These are phyloP conservation scores for Stigmatopora nigra DNA, from an alignment of 2,113 vertebrate species.

Conservation along the genomic window DNA sequence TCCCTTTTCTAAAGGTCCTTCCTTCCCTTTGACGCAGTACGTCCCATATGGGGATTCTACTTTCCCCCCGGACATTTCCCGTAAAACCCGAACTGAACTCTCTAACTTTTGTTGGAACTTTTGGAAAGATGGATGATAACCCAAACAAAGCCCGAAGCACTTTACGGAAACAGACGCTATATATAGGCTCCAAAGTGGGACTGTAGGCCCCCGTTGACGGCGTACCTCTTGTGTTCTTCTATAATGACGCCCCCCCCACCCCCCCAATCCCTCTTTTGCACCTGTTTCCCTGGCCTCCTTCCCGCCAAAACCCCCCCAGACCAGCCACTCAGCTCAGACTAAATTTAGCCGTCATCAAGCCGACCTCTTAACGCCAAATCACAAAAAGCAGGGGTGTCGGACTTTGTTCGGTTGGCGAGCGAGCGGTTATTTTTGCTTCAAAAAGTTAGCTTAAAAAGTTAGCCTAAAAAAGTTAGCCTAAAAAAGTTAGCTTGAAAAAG, in stretches of 20 bases:
- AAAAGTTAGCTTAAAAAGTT: too few relatives aligned
- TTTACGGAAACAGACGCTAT: constrained; percentile 37
- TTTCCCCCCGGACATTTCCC: background rate
- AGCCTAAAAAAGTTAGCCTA: too few relatives aligned
- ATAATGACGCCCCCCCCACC: constrained; percentile 56
- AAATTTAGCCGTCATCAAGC: constrained; percentile 56
- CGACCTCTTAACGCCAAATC: constrained; percentile 6
- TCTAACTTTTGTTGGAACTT: background rate
- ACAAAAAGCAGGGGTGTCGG: background rate
- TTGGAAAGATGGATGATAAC: background rate
- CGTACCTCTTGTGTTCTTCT: constrained; percentile 61
- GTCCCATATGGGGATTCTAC: background rate
- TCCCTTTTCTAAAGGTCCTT: too few relatives aligned
- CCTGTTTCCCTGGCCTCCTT: constrained; percentile 55
- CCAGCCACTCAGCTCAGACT: constrained; percentile 65
- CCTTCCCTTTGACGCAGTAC: background rate
- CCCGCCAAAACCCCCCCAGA: constrained; percentile 23
- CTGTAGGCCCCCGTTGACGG: constrained; percentile 45
- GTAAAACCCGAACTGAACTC: background rate
- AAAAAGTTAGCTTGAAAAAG: too few relatives aligned
- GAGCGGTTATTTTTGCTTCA: too few relatives aligned
- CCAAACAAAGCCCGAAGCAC: constrained; percentile 18
- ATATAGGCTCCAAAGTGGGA: constrained; percentile 51
- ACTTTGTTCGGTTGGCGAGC: too few relatives aligned
- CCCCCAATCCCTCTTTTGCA: constrained; percentile 64